These are phyloP conservation scores for Styela clava DNA, from an alignment of 23 tunicate species.

Conservation along the genomic window DNA sequence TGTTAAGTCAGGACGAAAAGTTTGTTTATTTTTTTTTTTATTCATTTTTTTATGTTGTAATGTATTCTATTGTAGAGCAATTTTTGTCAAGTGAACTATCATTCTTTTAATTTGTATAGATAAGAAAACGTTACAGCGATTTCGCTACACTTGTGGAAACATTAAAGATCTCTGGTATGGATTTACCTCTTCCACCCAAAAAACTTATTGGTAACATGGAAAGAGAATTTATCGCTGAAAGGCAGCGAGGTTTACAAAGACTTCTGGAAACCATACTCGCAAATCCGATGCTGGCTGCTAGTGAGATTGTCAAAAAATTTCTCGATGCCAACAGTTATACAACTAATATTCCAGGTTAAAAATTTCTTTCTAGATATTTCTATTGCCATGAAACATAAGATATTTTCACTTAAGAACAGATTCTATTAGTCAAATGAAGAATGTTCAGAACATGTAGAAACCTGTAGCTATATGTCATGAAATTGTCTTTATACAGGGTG, in stretches of 20 bases:
- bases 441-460: too few species aligned
- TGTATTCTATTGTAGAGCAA: too few species aligned
- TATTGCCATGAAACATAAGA: too few species aligned
- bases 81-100: not conserved
- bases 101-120: constrained; percentile 11
- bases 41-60: too few species aligned
- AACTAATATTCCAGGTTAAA: constrained; percentile 49
- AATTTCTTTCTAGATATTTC: too few species aligned
- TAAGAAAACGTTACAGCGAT: constrained; percentile 82
- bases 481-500: too few species aligned
- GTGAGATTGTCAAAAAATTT: constrained; percentile 78
- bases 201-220: constrained; percentile 89
- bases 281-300: constrained; percentile 75
- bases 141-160: constrained; percentile 75
- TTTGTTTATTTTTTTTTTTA: too few species aligned
- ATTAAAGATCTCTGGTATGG: constrained; percentile 66
- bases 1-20: too few species aligned
- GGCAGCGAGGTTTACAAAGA: constrained; percentile 71
- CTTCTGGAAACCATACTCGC: constrained; percentile 49
- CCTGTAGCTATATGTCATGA: too few species aligned
- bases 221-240: constrained; percentile 86
- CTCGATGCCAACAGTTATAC: constrained; percentile 64
- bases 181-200: constrained; percentile 81
- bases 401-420: too few species aligned
- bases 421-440: too few species aligned